Conservation (phyloP, 1,140 invertebrate genomes). For the Ridgeia piscesae region DNA sequence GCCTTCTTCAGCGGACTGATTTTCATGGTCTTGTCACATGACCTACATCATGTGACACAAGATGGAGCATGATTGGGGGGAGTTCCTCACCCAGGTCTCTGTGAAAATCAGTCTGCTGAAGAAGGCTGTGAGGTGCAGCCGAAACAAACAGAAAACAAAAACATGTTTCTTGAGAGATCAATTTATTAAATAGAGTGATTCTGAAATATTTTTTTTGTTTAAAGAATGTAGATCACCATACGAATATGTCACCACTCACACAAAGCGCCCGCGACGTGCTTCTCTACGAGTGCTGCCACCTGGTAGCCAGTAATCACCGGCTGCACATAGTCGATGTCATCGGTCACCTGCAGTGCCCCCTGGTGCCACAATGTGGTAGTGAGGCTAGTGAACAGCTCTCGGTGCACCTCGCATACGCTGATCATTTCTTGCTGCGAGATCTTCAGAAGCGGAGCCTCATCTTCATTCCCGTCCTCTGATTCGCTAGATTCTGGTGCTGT, state of each 20-base stretch:
- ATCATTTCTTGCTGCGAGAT: slow-evolving; percentile 49
- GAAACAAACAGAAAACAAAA: too few relatives aligned
- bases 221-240: not conserved
- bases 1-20: too few relatives aligned
- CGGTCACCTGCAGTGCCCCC: slow-evolving; percentile 6
- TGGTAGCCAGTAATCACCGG: slow-evolving; percentile 8
- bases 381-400: slow-evolving; percentile 39
- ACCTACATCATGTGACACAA: too few relatives aligned
- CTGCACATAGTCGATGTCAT: not conserved
- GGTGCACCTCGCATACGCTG: slow-evolving; percentile 43
- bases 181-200: too few relatives aligned
- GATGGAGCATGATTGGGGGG: too few relatives aligned
- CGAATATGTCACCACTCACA: not conserved
- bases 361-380: slow-evolving; percentile 44
- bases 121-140: too few relatives aligned
- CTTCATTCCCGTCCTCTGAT: slow-evolving; percentile 29
- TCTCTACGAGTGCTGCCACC: slow-evolving; percentile 13
- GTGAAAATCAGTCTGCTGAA: too few relatives aligned
- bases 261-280: not conserved
- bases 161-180: too few relatives aligned
- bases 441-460: slow-evolving; percentile 29
- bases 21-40: too few relatives aligned
- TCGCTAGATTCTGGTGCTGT: slow-evolving; percentile 20
- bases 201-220: not conserved
- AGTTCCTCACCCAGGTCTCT: too few relatives aligned